A percentile compares a stretch with the other conserved stretches of the same genome.
phyloP scores from a whole-genome alignment of 2,888 invertebrate genomes.

The Limnephilus rhombicus region DNA sequence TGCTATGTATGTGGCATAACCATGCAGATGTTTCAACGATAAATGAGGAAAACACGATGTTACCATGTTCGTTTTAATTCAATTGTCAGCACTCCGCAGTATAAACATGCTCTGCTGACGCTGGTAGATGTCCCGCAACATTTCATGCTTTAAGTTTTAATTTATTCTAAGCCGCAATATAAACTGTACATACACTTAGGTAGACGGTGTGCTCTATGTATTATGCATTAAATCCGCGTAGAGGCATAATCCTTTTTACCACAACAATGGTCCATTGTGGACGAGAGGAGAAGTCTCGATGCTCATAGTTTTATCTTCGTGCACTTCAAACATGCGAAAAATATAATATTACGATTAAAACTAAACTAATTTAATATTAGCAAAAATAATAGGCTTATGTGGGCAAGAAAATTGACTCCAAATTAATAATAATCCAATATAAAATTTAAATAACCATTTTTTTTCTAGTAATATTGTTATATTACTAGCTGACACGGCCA shows the following conservation, averaged over 20 bases:
- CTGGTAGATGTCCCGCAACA: slow-evolving; percentile 16
- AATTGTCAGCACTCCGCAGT: background rate
- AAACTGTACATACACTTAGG: background rate
- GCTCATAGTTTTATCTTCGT: background rate
- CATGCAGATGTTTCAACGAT: background rate
- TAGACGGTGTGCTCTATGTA: background rate
- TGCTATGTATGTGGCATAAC: background rate
- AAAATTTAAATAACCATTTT: too few species aligned
- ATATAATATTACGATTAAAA: background rate
- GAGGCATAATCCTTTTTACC: slow-evolving; percentile 41
- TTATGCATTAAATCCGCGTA: slow-evolving; percentile 17
- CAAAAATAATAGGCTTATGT: background rate
- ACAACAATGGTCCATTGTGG: slow-evolving; percentile 43
- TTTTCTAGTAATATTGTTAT: too few species aligned
- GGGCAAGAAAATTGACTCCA: background rate
- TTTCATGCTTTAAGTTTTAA: slow-evolving; percentile 12
- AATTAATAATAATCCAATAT: too few species aligned
- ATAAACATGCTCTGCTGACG: background rate
- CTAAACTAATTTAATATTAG: background rate
- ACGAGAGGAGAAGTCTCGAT: background rate
- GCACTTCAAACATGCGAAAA: background rate
- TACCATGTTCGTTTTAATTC: background rate
- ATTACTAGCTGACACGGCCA: too few species aligned
- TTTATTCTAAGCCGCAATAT: slow-evolving; percentile 37
- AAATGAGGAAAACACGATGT: background rate